Conservation (phyloP, 2,888 invertebrate genomes). For the Drosophila stalkeri region DNA sequence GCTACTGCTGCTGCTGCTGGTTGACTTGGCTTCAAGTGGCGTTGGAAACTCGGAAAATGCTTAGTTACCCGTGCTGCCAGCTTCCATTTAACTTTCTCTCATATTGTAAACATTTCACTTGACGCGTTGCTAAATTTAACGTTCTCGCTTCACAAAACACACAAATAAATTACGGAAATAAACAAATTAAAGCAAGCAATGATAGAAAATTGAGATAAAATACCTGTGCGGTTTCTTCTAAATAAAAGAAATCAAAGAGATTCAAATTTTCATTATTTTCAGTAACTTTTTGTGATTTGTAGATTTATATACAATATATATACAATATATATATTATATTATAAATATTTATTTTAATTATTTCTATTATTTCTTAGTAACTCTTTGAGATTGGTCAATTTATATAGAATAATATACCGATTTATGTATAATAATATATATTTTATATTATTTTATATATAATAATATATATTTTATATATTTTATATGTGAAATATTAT, state of each 20-base stretch:
- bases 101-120: conserved; percentile 83
- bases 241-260: conserved; percentile 32
- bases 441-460: too few species aligned
- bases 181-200: conserved; percentile 52
- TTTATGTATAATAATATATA: too few species aligned
- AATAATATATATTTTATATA: too few species aligned
- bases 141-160: conserved; percentile 56
- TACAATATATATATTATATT: not conserved
- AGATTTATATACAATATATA: not conserved
- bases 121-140: conserved; percentile 75
- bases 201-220: conserved; percentile 31
- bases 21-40: conserved; percentile 46
- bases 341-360: not conserved
- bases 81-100: conserved; percentile 77
- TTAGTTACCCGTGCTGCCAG: conserved; percentile 30
- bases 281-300: not conserved
- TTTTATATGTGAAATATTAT: too few species aligned
- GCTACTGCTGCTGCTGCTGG: conserved; percentile 27
- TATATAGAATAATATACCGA: too few species aligned
- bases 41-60: conserved; percentile 58
- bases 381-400: too few species aligned
- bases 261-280: not conserved
- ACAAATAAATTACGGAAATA: conserved; percentile 74
- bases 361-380: too few species aligned
- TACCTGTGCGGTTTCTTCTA: conserved; percentile 62